Base-by-base conservation (phyloP, 1,140 invertebrate species). In the Eciton burchellii region DNA sequence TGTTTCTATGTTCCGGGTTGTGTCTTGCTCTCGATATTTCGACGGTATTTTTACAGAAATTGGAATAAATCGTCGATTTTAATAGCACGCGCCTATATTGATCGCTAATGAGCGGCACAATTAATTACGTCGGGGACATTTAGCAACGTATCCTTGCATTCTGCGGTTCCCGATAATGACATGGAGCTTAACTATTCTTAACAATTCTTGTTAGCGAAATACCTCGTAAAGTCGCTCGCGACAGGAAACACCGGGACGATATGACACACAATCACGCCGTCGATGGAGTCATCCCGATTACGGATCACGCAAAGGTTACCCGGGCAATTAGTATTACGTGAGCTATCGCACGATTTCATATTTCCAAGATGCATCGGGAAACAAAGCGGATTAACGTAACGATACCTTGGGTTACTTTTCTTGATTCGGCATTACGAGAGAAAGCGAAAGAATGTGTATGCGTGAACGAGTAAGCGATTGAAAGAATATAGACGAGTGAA, bases 271-370 rank as follows among this genome's bases (percentile, higher is more conserved):
- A 79, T 85, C 68, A 14, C 47, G 49, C 41, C 65, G 49, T n/a
- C 29, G 47, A 11, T 52, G 59, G 47, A 79, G 76, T 89, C 88
- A 84, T 70, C 62, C 45, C 41, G 60, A 63, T 85, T 63, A 45
- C 8, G 74, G 60, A 90, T 90, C 89, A 91, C 88, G 90, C 90
- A 91, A 91, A 91, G 90, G 89, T 90, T 86, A 87, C 45, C 60
- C 62, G 59, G 84, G 85, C 84, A 87, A 89, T 89, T 89, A 89
- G 85, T 74, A 87, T 85, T 86, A 88, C 72, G 43, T 57, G 74
- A 66, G 70, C 76, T 86, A 85, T 82, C 83, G 24, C 82, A 87
- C 87, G 45, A 84, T 88, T 90, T 86, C 83, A 82, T 71, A 82
- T 52, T 73, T 65, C 26, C 77, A 76, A 76, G 77, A 76, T 81